These are phyloP conservation scores for Eupeodes corollae DNA, from an alignment of 1,140 invertebrate species.

Conservation along the genomic window DNA sequence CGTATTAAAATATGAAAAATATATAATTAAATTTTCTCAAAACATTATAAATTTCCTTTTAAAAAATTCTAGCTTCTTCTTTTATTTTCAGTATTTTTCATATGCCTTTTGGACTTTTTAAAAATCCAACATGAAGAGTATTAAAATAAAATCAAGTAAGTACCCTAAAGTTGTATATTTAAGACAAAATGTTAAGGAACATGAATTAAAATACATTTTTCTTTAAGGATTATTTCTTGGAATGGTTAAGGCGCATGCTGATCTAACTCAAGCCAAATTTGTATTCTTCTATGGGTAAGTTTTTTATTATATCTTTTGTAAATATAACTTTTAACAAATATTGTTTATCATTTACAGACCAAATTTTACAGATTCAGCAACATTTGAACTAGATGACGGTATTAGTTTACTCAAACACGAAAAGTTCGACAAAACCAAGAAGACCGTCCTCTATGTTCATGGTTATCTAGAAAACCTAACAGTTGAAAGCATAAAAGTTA, in stretches of 20 bases:
- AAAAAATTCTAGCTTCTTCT: no score
- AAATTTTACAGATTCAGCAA: conserved; percentile 25
- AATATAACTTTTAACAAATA: background rate
- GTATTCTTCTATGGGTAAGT: conserved; percentile 6
- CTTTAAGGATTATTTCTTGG: conserved; percentile 8
- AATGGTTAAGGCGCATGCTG: conserved; percentile 12
- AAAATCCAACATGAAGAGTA: no score
- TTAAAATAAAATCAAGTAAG: no score
- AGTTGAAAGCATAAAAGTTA: conserved; percentile 45
- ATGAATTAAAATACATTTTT: background rate
- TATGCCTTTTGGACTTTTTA: no score
- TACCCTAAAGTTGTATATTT: no score
- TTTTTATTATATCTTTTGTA: background rate
- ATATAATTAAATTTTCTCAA: no score
- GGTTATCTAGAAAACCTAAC: conserved; percentile 46
- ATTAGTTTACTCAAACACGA: conserved; percentile 27
- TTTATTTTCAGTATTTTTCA: no score
- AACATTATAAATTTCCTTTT: no score
- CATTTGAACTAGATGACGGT: conserved; percentile 25
- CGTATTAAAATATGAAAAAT: no score
- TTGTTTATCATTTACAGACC: conserved; percentile 12
- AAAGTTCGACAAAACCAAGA: conserved; percentile 40
- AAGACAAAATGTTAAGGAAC: no score
- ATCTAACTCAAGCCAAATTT: conserved; percentile 22
- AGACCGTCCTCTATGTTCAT: conserved; percentile 46